A percentile compares a stretch with the other conserved stretches of the same genome.
Conservation (phyloP, 2,113 vertebrate species). For the Bos indicus region DNA sequence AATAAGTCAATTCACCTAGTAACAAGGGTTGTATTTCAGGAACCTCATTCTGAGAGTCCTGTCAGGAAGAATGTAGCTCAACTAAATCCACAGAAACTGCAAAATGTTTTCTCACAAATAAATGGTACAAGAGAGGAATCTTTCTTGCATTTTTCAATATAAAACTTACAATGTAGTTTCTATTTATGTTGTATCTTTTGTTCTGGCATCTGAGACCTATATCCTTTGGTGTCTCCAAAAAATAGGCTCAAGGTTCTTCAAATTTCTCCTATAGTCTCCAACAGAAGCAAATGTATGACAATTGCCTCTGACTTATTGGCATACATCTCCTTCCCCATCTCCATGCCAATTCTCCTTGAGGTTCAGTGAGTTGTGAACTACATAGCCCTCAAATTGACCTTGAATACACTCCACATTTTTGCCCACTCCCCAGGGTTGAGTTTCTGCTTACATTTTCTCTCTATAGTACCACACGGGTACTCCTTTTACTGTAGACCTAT, state of each 20-base stretch:
- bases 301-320: background rate
- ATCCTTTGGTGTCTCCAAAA: background rate
- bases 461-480: background rate
- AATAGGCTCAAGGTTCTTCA: background rate
- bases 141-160: background rate
- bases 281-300: background rate
- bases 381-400: background rate
- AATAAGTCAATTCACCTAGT: background rate
- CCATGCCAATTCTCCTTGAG: background rate
- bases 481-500: background rate
- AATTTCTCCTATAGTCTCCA: background rate
- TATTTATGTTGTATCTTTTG: background rate
- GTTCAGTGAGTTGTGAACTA: background rate
- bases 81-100: background rate
- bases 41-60: background rate
- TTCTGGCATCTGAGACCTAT: background rate
- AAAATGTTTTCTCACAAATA: background rate
- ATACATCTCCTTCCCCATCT: background rate
- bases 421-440: background rate
- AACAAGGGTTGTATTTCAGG: background rate
- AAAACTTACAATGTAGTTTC: background rate
- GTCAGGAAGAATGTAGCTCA: background rate
- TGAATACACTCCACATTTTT: background rate
- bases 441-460: background rate
- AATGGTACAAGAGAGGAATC: background rate